Evolutionary conservation across 2,888 invertebrate species (phyloP).

Genomic region (Linnaemya tessellans): DNA sequence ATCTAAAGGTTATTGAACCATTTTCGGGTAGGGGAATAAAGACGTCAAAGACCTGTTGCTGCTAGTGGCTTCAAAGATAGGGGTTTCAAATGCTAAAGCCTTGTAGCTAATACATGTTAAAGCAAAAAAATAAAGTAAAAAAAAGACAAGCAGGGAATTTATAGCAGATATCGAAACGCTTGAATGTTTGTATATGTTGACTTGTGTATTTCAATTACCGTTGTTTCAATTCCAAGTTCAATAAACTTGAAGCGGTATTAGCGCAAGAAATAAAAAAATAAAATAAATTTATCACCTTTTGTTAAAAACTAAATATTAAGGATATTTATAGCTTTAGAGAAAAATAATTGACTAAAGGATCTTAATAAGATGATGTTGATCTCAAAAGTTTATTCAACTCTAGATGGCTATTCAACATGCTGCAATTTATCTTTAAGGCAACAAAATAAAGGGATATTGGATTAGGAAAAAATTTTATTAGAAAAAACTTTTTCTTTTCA

Average conservation of each 20-base stretch:
- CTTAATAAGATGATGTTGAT: conserved; percentile 30
- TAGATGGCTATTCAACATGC: conserved; percentile 7
- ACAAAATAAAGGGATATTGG: conserved; percentile 6
- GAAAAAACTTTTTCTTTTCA: neutral
- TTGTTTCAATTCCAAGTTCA: conserved; percentile 60
- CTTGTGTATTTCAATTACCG: conserved; percentile 66
- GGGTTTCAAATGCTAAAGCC: conserved; percentile 61
- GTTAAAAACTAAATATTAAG: conserved; percentile 13
- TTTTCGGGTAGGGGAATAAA: conserved; percentile 11
- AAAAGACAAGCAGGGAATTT: conserved; percentile 32
- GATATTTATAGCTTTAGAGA: conserved; percentile 53
- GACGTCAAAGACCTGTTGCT: conserved; percentile 62
- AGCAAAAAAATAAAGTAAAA: too few relatives aligned
- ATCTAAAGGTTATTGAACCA: conserved; percentile 70
- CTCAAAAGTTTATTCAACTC: conserved; percentile 62
- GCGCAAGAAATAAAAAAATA: neutral
- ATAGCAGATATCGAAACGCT: conserved; percentile 30
- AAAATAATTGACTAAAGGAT: conserved; percentile 33
- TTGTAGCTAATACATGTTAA: conserved; percentile 16
- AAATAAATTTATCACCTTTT: conserved; percentile 55
- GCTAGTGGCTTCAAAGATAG: conserved; percentile 29
- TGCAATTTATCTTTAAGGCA: conserved; percentile 5
- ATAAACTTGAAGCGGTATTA: conserved; percentile 42
- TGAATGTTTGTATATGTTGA: conserved; percentile 16
- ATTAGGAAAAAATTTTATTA: conserved; percentile 17